A percentile compares a stretch with the other conserved stretches of the same genome.
phyloP scores from a whole-genome alignment of 1,140 invertebrate genomes.

The Atopsyche davidsoni region DNA sequence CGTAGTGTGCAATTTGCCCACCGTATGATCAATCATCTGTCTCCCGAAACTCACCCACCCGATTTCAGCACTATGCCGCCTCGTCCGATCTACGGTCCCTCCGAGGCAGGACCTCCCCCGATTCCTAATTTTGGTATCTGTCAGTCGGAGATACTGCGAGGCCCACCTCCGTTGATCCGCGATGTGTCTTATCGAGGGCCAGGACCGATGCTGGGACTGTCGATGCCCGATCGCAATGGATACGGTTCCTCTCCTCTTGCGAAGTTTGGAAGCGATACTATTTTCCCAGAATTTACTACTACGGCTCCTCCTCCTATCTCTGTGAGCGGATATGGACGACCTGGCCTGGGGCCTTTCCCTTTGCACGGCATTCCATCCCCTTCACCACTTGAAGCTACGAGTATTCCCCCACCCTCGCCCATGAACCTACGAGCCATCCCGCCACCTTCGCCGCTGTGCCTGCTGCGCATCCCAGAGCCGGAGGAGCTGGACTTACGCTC shows the following conservation, averaged over 20 bases:
- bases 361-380: conserved; percentile 33
- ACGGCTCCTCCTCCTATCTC: conserved; percentile 34
- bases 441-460: conserved; percentile 34
- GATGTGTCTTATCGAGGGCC: background rate
- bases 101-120: too few relatives aligned
- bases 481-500: conserved; percentile 36
- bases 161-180: background rate
- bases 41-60: background rate
- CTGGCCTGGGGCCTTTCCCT: conserved; percentile 34
- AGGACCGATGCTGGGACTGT: too few relatives aligned
- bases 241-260: conserved; percentile 2
- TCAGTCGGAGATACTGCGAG: background rate
- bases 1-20: background rate
- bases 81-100: too few relatives aligned
- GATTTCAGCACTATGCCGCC: background rate
- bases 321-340: conserved; percentile 35
- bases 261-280: background rate
- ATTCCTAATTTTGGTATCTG: background rate
- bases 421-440: conserved; percentile 39
- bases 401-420: conserved; percentile 33
- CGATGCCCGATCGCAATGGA: too few relatives aligned
- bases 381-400: conserved; percentile 34
- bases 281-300: background rate
- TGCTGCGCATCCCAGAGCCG: conserved; percentile 36
- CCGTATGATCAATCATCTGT: background rate